These are phyloP conservation scores for Ondatra zibethicus DNA, from an alignment of 2,113 vertebrate genomes.

Conservation along the genomic window DNA sequence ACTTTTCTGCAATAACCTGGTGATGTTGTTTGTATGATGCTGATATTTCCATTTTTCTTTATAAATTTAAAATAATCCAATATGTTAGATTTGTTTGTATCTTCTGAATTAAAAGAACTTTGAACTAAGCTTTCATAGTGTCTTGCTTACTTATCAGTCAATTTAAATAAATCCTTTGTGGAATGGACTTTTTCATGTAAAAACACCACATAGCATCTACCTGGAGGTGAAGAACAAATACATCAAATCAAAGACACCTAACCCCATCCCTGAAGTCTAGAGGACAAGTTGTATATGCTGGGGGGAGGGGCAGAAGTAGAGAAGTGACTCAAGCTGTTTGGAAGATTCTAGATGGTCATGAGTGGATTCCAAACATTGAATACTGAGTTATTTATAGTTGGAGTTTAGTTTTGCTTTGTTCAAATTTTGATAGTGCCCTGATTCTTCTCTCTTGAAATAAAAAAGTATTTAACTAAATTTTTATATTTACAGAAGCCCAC, in stretches of 20 bases:
- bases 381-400: too few relatives aligned
- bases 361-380: too few relatives aligned
- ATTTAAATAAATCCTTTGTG: background rate
- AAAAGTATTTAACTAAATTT: too few relatives aligned
- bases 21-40: background rate
- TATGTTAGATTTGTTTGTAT: background rate
- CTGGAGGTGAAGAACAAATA: background rate
- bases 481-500: too few relatives aligned
- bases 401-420: too few relatives aligned
- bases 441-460: too few relatives aligned
- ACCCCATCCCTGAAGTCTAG: too few relatives aligned
- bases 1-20: background rate
- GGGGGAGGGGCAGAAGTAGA: background rate
- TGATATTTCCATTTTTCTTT: background rate
- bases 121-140: background rate
- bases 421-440: too few relatives aligned
- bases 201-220: background rate
- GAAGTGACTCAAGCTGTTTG: too few relatives aligned
- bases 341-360: too few relatives aligned
- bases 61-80: background rate
- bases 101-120: background rate
- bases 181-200: background rate
- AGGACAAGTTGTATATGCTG: too few relatives aligned
- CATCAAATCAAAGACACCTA: background rate
- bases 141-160: background rate